Conservation (phyloP, 2,797 vertebrate genomes). For the Fistularia commersonii region DNA sequence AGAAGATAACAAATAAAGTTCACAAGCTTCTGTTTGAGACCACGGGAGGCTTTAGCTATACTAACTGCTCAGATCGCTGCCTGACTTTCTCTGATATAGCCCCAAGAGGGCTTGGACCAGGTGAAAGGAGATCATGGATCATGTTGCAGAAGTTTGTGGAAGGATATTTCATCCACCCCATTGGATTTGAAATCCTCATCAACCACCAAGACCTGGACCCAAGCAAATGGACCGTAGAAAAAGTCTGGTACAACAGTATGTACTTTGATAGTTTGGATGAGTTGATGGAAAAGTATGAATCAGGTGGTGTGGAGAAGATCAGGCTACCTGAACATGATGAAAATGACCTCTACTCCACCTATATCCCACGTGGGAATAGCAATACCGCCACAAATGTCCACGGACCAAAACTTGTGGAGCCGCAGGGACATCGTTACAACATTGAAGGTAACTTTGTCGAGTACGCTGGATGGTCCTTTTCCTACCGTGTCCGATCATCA, state of each 20-base stretch:
- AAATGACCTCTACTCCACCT: conserved; percentile 80
- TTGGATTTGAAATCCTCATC: conserved; percentile 88
- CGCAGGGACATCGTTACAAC: conserved; percentile 79
- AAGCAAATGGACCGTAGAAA: conserved; percentile 77
- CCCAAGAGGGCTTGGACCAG: conserved; percentile 81
- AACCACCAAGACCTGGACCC: conserved; percentile 79
- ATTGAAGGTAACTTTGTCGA: conserved; percentile 78
- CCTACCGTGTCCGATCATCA: conserved; percentile 83
- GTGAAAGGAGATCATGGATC: conserved; percentile 86
- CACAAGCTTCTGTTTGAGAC: conserved; percentile 74
- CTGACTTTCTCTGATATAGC: conserved; percentile 83
- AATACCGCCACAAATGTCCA: conserved; percentile 58
- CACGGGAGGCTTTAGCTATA: conserved; percentile 81
- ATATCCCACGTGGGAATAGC: conserved; percentile 76
- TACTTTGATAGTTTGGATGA: conserved; percentile 82
- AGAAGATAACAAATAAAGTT: conserved; percentile 56
- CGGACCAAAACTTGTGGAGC: conserved; percentile 83
- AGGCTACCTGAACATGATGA: conserved; percentile 60
- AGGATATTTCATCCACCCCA: conserved; percentile 88
- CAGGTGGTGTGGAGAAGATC: conserved; percentile 59
- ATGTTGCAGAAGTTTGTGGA: conserved; percentile 85
- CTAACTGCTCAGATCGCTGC: conserved; percentile 79
- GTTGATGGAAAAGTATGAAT: conserved; percentile 74
- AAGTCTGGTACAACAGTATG: conserved; percentile 86
- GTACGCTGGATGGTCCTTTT: conserved; percentile 89